phyloP scores from a whole-genome alignment of 1,140 invertebrate genomes.

The Cardiocondyla obscurior region DNA sequence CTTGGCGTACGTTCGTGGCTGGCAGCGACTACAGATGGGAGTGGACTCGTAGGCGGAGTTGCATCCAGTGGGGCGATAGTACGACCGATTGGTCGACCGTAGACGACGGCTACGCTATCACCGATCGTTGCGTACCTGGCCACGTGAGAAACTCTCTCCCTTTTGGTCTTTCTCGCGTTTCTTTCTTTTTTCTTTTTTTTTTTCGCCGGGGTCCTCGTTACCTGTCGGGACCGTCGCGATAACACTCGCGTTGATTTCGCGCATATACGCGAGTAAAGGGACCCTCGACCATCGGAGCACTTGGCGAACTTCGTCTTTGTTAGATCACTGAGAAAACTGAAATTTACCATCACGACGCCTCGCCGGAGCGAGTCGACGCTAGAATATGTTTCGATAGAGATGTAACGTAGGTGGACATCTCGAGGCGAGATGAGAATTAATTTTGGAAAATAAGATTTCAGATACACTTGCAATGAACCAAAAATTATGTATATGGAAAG shows the following conservation, averaged over 20 bases:
- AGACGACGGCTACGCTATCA: constrained; percentile 14
- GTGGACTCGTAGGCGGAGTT: constrained; percentile 51
- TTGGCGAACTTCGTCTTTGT: constrained; percentile 5
- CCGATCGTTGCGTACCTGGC: constrained; percentile 25
- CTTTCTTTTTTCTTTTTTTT: background rate
- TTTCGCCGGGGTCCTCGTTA: background rate
- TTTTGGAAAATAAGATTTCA: background rate
- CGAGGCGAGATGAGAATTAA: background rate
- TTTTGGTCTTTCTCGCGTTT: background rate
- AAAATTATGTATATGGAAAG: background rate
- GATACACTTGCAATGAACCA: background rate
- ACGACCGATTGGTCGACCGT: constrained; percentile 22
- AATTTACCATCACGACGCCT: background rate
- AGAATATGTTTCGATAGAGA: background rate
- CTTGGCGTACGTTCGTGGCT: background rate
- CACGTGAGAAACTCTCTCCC: background rate
- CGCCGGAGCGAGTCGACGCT: background rate
- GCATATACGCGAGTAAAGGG: constrained; percentile 19
- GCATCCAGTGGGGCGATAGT: constrained; percentile 11
- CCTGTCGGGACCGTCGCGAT: background rate
- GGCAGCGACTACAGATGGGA: constrained; percentile 6
- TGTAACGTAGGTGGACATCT: background rate
- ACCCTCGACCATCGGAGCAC: background rate
- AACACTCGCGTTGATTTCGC: constrained; percentile 34
- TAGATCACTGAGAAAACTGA: constrained; percentile 9